Evolutionary conservation across 2,888 invertebrate genomes (phyloP).

Genomic region (Metopia argyrocephala): DNA sequence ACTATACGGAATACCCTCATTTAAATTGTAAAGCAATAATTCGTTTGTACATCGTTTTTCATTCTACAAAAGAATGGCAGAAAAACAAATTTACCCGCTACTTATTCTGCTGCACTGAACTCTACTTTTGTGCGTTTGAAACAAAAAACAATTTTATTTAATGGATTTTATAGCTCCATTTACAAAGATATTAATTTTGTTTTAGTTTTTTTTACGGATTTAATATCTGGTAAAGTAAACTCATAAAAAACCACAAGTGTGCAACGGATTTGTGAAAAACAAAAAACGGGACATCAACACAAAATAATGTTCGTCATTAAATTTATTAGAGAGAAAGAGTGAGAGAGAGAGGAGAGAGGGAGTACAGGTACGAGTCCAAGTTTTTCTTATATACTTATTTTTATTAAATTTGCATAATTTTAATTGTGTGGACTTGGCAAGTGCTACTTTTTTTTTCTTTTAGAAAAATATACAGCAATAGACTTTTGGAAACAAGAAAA

Average conservation of each 20-base stretch:
- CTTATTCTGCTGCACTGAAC: not conserved
- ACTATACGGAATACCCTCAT: too few species aligned
- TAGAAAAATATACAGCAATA: too few species aligned
- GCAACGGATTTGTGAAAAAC: constrained; percentile 30
- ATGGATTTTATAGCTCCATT: constrained; percentile 67
- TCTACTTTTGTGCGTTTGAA: constrained; percentile 10
- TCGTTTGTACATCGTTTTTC: not conserved
- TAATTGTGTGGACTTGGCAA: constrained; percentile 58
- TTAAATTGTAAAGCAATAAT: too few species aligned
- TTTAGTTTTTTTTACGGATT: too few species aligned
- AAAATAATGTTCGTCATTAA: constrained; percentile 49
- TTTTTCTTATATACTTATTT: constrained; percentile 5
- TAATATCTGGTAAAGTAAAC: not conserved
- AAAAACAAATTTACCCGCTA: constrained; percentile 27
- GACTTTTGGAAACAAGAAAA: constrained; percentile 7
- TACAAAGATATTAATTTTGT: constrained; percentile 65
- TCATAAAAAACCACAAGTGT: constrained; percentile 55
- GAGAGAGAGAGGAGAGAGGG: too few species aligned
- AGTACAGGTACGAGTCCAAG: not conserved
- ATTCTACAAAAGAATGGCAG: not conserved
- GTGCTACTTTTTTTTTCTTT: too few species aligned
- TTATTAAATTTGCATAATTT: constrained; percentile 65
- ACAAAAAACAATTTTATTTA: constrained; percentile 32
- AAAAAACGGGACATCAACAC: constrained; percentile 54
- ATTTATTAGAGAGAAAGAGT: constrained; percentile 4